Evolutionary conservation across 92 coral and sea anemone genomes (phyloP), one percentile per base, ranked within the genome.

Genomic region (Heliopora coerulea): DNA sequence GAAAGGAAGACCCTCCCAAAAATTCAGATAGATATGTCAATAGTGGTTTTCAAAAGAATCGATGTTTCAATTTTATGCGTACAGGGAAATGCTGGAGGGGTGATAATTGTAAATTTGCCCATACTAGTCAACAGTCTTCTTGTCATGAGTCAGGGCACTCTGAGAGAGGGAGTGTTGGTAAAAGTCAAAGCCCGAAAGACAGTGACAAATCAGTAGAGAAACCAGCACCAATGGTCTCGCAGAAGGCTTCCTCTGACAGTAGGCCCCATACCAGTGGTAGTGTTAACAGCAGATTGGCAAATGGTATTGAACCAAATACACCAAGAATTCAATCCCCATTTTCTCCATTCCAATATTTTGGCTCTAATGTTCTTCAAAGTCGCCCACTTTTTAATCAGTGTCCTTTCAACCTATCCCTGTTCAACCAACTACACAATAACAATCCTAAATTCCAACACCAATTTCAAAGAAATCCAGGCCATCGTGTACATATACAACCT

Each of bases 281-380:
- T 73, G 37, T 88, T 82, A 17, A 86, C 80, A 60, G 83, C 85
- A 46, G 60, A 62, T 49, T 91, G 88, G 54, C 95, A 88, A 90
- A 80, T 88, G 50, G 80, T 67, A 50, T 86, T 87, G 88, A 88
- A 84, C 65, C 86, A 73, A 52, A 50, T 63, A 95, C 91, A 88
- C 3, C 80, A 81, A 0, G 49, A 40, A 33, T 83, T 15, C 14
- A n/a, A 6, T 15, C 12, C 15, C 52, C 52, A 15, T 46, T 46
- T 46, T n/a, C 52, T 6, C 15, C 52, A 46, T 46, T 46, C 52
- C 52, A 46, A 46, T 10, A 6, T 46, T 15, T 46, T 46, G n/a
- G n/a, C n/a, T n/a, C n/a, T n/a, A n/a, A n/a, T n/a, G n/a, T n/a
- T n/a, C n/a, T n/a, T n/a, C n/a, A n/a, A n/a, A n/a, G n/a, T n/a